phyloP scores from a whole-genome alignment of 1,140 invertebrate species.

The Archegozetes longisetosus region DNA sequence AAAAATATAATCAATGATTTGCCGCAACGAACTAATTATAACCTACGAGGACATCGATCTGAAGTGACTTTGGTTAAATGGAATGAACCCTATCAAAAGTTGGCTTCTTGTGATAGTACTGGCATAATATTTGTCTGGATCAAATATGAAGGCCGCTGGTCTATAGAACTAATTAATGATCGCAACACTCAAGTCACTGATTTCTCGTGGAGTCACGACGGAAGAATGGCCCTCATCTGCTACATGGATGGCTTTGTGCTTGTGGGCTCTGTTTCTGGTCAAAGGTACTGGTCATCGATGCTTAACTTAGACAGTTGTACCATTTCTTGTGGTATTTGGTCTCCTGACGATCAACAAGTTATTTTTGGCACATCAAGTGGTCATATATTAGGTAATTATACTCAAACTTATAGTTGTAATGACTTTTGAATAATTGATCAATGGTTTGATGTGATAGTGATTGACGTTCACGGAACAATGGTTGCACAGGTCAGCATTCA shows the following conservation, averaged over 20 bases:
- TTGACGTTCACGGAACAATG: conserved; percentile 89
- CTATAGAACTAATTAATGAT: conserved; percentile 96
- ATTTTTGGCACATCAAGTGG: conserved; percentile 87
- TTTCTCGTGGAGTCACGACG: conserved; percentile 97
- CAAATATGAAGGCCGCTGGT: conserved; percentile 96
- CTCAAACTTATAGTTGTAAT: neutral
- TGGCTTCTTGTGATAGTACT: conserved; percentile 91
- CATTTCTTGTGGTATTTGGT: conserved; percentile 93
- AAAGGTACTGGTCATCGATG: conserved; percentile 96
- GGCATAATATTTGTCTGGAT: conserved; percentile 99
- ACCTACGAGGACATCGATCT: conserved; percentile 84
- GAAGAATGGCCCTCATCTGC: conserved; percentile 91
- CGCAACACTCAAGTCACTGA: conserved; percentile 80
- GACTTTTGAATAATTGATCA: neutral
- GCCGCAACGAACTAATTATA: conserved; percentile 87
- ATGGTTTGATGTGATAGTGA: conserved; percentile 45
- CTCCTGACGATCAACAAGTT: conserved; percentile 90
- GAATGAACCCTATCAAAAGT: conserved; percentile 96
- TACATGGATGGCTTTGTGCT: conserved; percentile 94
- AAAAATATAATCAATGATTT: conserved; percentile 44
- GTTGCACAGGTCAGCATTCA: conserved; percentile 71
- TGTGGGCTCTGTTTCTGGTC: conserved; percentile 88
- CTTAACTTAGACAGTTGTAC: conserved; percentile 67
- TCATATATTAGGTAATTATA: conserved; percentile 43
- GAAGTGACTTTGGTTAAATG: conserved; percentile 92